Evolutionary conservation across 2,113 vertebrate genomes (phyloP).

Genomic region (Grammomys surdaster): DNA sequence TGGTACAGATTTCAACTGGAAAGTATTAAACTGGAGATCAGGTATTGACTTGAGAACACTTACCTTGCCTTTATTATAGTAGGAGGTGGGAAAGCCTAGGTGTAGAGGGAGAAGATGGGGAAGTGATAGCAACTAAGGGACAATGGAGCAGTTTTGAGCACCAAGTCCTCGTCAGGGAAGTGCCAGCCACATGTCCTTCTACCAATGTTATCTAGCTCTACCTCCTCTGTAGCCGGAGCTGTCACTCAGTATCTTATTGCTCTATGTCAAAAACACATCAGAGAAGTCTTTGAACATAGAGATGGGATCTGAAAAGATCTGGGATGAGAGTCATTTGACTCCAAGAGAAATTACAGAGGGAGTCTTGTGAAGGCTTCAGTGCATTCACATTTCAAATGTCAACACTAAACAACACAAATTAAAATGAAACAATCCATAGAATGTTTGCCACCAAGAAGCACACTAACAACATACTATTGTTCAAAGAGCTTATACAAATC

Average conservation of each 20-base stretch:
- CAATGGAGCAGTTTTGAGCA: background rate
- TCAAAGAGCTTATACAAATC: slow-evolving; percentile 46
- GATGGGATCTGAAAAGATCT: background rate
- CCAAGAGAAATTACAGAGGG: background rate
- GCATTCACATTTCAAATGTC: slow-evolving; percentile 18
- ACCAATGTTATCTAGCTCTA: background rate
- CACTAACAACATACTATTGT: background rate
- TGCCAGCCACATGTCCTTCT: background rate
- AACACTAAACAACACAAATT: background rate
- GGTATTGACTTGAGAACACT: background rate
- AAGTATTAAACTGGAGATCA: background rate
- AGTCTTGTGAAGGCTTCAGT: background rate
- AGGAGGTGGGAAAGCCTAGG: background rate
- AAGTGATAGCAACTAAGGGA: background rate
- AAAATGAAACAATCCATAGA: background rate
- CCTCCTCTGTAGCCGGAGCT: background rate
- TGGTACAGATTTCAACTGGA: background rate
- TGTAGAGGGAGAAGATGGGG: background rate
- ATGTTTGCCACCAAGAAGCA: background rate
- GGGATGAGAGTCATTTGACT: background rate
- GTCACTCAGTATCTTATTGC: background rate
- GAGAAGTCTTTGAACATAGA: background rate
- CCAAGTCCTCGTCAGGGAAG: background rate
- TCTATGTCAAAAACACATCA: background rate
- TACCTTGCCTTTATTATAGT: background rate